Percentiles rank a stretch among this genome's conserved stretches.
These are phyloP conservation scores for Ips nitidus DNA, from an alignment of 1,140 invertebrate genomes.

Conservation along the genomic window DNA sequence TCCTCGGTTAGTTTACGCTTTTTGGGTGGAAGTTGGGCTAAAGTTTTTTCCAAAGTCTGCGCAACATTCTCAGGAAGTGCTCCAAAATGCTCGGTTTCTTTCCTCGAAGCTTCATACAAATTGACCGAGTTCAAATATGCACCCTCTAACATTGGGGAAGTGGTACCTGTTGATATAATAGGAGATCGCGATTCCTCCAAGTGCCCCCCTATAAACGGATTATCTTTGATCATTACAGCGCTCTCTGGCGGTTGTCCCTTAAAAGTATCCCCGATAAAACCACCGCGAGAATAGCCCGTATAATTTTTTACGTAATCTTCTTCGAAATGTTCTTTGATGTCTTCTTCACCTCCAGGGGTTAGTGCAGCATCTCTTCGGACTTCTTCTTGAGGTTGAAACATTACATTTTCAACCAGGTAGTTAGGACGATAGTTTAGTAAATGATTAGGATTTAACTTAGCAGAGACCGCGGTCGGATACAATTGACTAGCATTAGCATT, in stretches of 20 bases:
- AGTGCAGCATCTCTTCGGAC: background rate
- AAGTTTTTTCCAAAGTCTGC: background rate
- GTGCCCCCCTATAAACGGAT: background rate
- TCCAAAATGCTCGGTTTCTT: background rate
- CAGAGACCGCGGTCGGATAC: no score
- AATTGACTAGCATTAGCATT: background rate
- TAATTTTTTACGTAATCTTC: background rate
- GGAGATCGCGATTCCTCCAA: background rate
- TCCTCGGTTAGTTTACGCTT: background rate
- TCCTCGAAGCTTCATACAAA: background rate
- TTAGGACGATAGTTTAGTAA: no score
- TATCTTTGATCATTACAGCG: background rate
- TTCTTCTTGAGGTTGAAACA: no score
- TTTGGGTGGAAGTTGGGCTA: background rate
- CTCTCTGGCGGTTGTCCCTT: background rate
- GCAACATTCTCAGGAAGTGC: background rate
- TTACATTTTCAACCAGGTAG: no score
- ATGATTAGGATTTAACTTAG: no score
- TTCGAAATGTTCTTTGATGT: background rate
- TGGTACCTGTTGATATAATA: background rate
- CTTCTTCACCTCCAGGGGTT: background rate
- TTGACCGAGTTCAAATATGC: background rate
- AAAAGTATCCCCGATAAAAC: background rate
- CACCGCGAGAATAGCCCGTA: background rate
- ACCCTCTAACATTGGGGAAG: background rate